Base-by-base conservation (phyloP, 1,140 invertebrate species). In the Choristoneura fumiferana region DNA sequence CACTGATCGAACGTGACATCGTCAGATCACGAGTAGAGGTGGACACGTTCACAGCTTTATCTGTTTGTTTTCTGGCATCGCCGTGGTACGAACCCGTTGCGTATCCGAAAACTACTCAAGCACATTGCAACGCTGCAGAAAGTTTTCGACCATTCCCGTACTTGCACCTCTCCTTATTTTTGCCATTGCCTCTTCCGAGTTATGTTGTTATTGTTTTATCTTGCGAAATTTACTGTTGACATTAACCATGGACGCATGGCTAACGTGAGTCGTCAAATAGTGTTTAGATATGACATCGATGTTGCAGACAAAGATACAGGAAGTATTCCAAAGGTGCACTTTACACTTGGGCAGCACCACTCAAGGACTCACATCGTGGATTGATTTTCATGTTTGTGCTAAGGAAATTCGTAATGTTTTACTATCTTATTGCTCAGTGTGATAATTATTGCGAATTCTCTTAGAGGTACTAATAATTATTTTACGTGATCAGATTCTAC, bases 31-130 rank as follows among this genome's bases (percentile, higher is more conserved):
- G 60, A 63, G 65, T 66, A 64, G 57, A 63, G 33, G 57, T 17
- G 22, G 67, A 70, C 69, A 74, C 70, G 71, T 78, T 71, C 69
- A 74, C 63, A 68, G 89, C 87, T 90, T 89, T 87, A 88, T 89
- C 86, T 89, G 86, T 89, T 89, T 89, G 87, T 90, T 90, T 89
- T 90, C 86, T 90, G 87, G 84, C 87, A 89, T 87, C 79, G 84
- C 87, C 84, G 79, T 75, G 73, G 75, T 78, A 71, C 70, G 57
- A 74, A 78, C 78, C 73, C 78, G 75, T 75, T 77, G 70, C 73
- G 63, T 62, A 52, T 57, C 53, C 64, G 56, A 71, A 52, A 65
- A 74, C 71, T 62, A 60, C 71, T 74, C 63, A 70, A 67, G 67
- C 62, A 72, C 71, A 69, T 66, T 58, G 58, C 58, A 67, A 69